A percentile compares a stretch with the other conserved stretches of the same genome.
These are phyloP conservation scores for Ectropis crepuscularia DNA, from an alignment of 2,888 invertebrate species.

Conservation along the genomic window DNA sequence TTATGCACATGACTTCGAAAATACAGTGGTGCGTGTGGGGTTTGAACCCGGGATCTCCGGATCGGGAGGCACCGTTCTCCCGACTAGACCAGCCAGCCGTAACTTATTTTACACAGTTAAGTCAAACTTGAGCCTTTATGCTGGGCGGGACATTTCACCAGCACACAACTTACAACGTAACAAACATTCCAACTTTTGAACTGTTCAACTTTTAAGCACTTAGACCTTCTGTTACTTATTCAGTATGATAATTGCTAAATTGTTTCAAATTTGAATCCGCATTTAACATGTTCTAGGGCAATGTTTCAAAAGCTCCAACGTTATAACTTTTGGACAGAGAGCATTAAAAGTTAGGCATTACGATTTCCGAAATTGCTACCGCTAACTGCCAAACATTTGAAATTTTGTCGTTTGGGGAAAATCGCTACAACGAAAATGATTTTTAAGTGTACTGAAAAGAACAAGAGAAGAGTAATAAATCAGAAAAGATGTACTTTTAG, in stretches of 20 bases:
- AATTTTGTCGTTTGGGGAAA: constrained; percentile 15
- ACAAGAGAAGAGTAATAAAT: too few species aligned
- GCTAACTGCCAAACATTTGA: constrained; percentile 15
- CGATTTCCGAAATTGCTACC: constrained; percentile 15
- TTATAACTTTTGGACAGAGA: constrained; percentile 21
- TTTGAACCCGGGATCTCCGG: too few species aligned
- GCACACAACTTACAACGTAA: background rate
- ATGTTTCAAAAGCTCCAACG: constrained; percentile 17
- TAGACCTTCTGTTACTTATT: constrained; percentile 6
- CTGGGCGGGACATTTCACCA: background rate
- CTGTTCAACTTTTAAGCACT: constrained; percentile 12
- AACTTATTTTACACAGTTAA: too few species aligned
- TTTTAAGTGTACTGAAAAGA: too few species aligned
- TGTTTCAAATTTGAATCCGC: constrained; percentile 17
- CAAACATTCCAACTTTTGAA: constrained; percentile 13
- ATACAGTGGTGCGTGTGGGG: too few species aligned
- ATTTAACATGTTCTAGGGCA: constrained; percentile 18
- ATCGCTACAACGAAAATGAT: background rate
- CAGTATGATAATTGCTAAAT: constrained; percentile 15
- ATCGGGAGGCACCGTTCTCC: too few species aligned
- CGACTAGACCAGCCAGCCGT: too few species aligned
- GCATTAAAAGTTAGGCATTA: constrained; percentile 22
- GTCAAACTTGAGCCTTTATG: background rate
- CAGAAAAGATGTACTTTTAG: too few species aligned
- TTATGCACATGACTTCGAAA: too few species aligned